phyloP scores from a whole-genome alignment of 2,888 invertebrate species.

The Spisula subtruncata region DNA sequence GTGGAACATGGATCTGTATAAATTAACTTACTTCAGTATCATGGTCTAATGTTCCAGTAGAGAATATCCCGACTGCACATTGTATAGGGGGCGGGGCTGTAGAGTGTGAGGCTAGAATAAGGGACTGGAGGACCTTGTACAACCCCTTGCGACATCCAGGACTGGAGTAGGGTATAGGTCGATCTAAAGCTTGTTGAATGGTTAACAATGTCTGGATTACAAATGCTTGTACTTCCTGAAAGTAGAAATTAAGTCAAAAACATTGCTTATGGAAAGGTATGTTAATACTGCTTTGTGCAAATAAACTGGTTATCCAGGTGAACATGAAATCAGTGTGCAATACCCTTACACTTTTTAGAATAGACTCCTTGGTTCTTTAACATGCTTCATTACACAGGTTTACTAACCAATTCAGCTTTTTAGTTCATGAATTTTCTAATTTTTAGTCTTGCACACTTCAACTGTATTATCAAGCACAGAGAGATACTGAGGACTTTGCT shows the following conservation, averaged over 20 bases:
- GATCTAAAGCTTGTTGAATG: constrained; percentile 58
- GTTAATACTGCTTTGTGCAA: not conserved
- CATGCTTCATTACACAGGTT: no score
- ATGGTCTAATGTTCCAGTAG: constrained; percentile 63
- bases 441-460: no score
- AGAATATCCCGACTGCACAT: constrained; percentile 69
- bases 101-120: constrained; percentile 66
- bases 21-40: constrained; percentile 67
- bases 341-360: no score
- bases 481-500: no score
- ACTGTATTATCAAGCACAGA: no score
- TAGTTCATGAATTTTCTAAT: no score
- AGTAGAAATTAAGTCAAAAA: constrained; percentile 6
- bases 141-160: constrained; percentile 62
- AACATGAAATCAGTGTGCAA: no score
- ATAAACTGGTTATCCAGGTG: not conserved
- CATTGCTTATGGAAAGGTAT: no score
- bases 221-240: constrained; percentile 70
- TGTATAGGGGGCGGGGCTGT: constrained; percentile 69
- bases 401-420: no score
- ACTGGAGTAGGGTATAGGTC: constrained; percentile 71
- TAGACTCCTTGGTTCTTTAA: no score
- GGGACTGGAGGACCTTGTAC: constrained; percentile 70
- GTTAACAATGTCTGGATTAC: constrained; percentile 60
- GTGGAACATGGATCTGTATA: not conserved